Base-by-base conservation (phyloP, 2,888 invertebrate species). In the Lissonota sp. region DNA sequence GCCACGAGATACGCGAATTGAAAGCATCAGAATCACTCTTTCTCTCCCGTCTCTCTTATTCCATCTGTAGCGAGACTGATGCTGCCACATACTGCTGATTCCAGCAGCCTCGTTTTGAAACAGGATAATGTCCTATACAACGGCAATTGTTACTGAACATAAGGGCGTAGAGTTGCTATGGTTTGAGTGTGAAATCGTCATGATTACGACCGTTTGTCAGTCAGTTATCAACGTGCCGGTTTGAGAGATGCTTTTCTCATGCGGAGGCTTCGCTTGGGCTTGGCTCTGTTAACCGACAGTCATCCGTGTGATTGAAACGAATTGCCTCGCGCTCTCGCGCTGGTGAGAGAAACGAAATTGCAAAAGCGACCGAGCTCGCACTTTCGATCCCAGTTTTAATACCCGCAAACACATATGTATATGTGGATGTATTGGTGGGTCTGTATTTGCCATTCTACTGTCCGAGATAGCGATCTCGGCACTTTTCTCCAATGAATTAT, bases 401-500 rank as follows among this genome's bases (percentile, higher is more conserved):
- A 57, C 26, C 26, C 26, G 1, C 42, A 53, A 16, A 62, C 16
- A 51, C 39, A 39, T 46, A 53, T 37, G 6, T 46, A 57, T 53
- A 39, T 53, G 16, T 51, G 51, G 53, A 8, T 42, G 39, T 16
- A 44, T 51, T 37, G 64, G 40, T 42, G 40, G 14, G 8, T 57
- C 6, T 44, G 10, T 42, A 16, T 26, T 44, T 46, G 40, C 57
- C 6, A 49, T 26, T 51, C 42, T 57, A 69, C 53, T 49, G 67
- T 64, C 14, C 71, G 72, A 51, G 75, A 82, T 82, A 78, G 58
- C 74, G 75, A 80, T 82, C 83, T 80, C 78, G 71, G 63, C 74
- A 71, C 78, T 82, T 80, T 80, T 66, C 74, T 79, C 75, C 81
- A 82, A 80, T 78, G 84, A 84, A 84, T 82, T 83, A 84, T 83